Evolutionary conservation across 2,113 vertebrate species (phyloP), one percentile per base, ranked within the genome.

Genomic region (Semicossyphus pulcher): DNA sequence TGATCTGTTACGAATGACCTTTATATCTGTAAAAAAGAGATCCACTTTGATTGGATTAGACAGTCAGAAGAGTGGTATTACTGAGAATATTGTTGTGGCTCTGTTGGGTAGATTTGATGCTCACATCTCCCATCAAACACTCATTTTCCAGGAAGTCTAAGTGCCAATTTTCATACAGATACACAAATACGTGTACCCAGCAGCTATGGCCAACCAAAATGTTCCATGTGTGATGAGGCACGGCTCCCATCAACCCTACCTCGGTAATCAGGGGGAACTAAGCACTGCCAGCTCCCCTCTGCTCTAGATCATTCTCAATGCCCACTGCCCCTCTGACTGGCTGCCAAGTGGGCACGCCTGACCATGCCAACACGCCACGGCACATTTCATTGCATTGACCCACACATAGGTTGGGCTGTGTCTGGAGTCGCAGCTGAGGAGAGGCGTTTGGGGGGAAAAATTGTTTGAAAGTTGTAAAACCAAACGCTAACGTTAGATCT

Each of bases 371-470:
- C 60, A 64, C 7, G 20, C 59, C 14, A 58, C 10, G 21, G 51
- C 60, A 69, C 78, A 88, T 75, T 81, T 79, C 66, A 61, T 32
- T 58, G 32, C 76, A 73, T 69, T 64, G 76, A 66, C 77, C 69
- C 78, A 68, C 58, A 78, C 81, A 68, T 57, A 60, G 71, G 20
- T 28, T 59, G 51, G 29, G 47, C 15, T 67, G 56, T 54, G 53
- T 79, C 65, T 63, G 48, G 29, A 63, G 18, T 26, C 28, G 36
- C 25, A 62, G 56, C 63, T 16, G 21, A 69, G 62, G 32, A 49
- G 60, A 56, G 29, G 53, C n/a, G n/a, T 67, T 77, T 59, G 69
- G 26, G 31, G 44, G 61, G 39, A 54, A 47, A 4, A 54, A n/a
- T 79, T 48, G 69, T 72, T 59, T 48, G 49, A 64, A 64, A 54